Conservation (phyloP, 2,888 invertebrate species). For the Eupithecia tripunctaria region DNA sequence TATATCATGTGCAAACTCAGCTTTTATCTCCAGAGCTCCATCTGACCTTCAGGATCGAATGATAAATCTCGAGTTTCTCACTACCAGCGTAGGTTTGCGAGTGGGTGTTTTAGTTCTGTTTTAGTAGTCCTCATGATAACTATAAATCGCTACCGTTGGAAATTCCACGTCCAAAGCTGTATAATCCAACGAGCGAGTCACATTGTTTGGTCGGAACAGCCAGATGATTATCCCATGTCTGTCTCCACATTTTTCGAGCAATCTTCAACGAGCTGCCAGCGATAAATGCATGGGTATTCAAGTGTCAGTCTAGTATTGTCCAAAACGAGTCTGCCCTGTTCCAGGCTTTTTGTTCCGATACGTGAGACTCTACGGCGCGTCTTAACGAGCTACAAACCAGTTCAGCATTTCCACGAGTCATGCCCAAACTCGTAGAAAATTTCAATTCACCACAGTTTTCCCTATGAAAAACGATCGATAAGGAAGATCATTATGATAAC, state of each 20-base stretch:
- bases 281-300: slow-evolving; percentile 76
- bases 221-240: slow-evolving; percentile 25
- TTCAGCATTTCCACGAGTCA: slow-evolving; percentile 74
- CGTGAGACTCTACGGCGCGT: slow-evolving; percentile 79
- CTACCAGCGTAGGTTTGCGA: slow-evolving; percentile 41
- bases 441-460: slow-evolving; percentile 57
- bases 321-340: slow-evolving; percentile 71
- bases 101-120: slow-evolving; percentile 42
- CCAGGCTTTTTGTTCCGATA: slow-evolving; percentile 74
- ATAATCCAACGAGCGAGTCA: slow-evolving; percentile 9
- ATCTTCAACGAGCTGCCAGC: slow-evolving; percentile 55
- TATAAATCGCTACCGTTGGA: slow-evolving; percentile 27
- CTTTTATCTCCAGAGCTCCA: slow-evolving; percentile 45
- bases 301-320: slow-evolving; percentile 76
- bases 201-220: slow-evolving; percentile 18
- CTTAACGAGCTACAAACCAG: slow-evolving; percentile 79
- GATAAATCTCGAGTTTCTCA: slow-evolving; percentile 51
- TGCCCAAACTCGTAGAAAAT: slow-evolving; percentile 75
- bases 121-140: slow-evolving; percentile 14
- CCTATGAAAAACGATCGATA: slow-evolving; percentile 44
- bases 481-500: slow-evolving; percentile 27
- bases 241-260: slow-evolving; percentile 27
- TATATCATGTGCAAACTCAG: slow-evolving; percentile 41
- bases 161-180: slow-evolving; percentile 17
- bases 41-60: slow-evolving; percentile 56